Conservation (phyloP, 2,888 invertebrate genomes). For the Brachypalpus laphriformis region DNA sequence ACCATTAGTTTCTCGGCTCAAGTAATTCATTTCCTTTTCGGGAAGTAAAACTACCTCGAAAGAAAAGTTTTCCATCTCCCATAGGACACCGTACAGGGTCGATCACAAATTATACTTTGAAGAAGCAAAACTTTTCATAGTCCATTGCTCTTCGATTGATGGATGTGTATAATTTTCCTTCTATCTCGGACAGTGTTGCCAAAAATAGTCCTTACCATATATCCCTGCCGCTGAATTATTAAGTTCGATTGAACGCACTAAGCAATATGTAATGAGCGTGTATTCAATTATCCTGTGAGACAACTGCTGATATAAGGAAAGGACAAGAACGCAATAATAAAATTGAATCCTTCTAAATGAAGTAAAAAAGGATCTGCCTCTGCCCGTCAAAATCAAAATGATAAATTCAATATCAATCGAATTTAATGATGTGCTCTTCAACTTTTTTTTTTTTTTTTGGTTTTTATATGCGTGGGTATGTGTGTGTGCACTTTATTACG, state of each 20-base stretch:
- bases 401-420: slow-evolving; percentile 72
- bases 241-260: slow-evolving; percentile 53
- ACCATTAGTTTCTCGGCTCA: slow-evolving; percentile 33
- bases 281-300: slow-evolving; percentile 3
- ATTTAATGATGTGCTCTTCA: slow-evolving; percentile 54
- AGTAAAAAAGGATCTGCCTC: neutral
- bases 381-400: slow-evolving; percentile 45
- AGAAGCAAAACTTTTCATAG: slow-evolving; percentile 78
- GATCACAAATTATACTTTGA: slow-evolving; percentile 28
- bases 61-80: slow-evolving; percentile 15
- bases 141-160: slow-evolving; percentile 82
- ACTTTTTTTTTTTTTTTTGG: too few species aligned
- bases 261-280: neutral
- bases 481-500: neutral
- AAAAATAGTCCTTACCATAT: slow-evolving; percentile 10
- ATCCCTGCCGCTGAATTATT: slow-evolving; percentile 42
- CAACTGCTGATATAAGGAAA: neutral
- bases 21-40: slow-evolving; percentile 43
- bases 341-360: slow-evolving; percentile 41
- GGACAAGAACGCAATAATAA: slow-evolving; percentile 9
- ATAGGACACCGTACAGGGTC: neutral
- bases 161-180: slow-evolving; percentile 79
- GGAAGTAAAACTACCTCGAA: neutral
- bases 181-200: slow-evolving; percentile 9
- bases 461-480: neutral